Conservation (phyloP, 2,113 vertebrate genomes). For the Chionis minor region DNA sequence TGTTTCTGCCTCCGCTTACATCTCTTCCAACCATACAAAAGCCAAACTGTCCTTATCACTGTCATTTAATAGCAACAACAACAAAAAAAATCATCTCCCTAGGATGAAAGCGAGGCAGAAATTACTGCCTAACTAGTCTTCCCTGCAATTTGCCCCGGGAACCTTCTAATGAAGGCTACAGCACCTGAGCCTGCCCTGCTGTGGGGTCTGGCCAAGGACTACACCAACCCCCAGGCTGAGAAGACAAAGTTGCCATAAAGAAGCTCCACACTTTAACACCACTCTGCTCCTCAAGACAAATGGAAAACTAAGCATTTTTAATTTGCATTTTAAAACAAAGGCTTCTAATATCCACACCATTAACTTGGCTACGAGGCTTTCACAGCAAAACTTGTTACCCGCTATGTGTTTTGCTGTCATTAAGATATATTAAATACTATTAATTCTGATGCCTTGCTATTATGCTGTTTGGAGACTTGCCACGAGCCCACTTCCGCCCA, state of each 20-base stretch:
- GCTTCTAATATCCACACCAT: conserved; percentile 49
- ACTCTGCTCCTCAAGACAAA: not conserved
- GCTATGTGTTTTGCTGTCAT: not conserved
- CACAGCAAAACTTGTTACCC: conserved; percentile 40
- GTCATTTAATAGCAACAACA: not conserved
- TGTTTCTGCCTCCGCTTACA: not conserved
- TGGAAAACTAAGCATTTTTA: conserved; percentile 21
- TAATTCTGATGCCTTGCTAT: conserved; percentile 6
- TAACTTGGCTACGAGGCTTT: conserved; percentile 39
- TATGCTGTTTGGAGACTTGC: conserved; percentile 36
- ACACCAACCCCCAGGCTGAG: not conserved
- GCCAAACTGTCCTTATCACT: not conserved
- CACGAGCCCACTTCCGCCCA: conserved; percentile 12
- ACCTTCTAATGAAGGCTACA: not conserved
- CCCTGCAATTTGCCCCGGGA: not conserved
- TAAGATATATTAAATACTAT: conserved; percentile 51
- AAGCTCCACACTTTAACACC: not conserved
- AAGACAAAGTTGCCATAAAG: not conserved
- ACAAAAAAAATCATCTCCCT: not conserved
- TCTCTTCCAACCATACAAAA: not conserved
- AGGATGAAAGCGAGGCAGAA: not conserved
- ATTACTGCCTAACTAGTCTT: not conserved
- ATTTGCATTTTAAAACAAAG: conserved; percentile 57
- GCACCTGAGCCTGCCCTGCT: not conserved
- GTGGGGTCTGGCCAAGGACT: not conserved